A percentile compares a stretch with the other conserved stretches of the same genome.
These are phyloP conservation scores for Pocillopora meandrina DNA, from an alignment of 92 coral and sea anemone genomes.

Conservation along the genomic window DNA sequence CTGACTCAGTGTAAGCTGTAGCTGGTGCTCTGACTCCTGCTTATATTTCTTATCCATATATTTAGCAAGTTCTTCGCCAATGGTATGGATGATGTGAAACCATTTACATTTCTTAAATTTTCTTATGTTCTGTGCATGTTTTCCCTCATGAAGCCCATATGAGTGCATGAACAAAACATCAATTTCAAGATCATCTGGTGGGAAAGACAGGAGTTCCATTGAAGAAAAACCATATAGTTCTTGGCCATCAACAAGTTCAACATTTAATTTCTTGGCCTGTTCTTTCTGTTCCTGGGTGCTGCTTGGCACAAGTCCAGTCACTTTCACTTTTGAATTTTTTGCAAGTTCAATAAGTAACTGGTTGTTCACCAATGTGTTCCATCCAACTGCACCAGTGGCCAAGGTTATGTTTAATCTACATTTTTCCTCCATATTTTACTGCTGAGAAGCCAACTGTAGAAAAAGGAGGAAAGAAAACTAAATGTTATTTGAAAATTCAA, in stretches of 20 bases:
- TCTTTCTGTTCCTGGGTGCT: slow-evolving; percentile 17
- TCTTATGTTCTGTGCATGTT: slow-evolving; percentile 17
- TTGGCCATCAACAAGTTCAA: slow-evolving; percentile 10
- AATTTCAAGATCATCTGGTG: slow-evolving; percentile 35
- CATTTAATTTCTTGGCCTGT: slow-evolving; percentile 21
- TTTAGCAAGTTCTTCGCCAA: slow-evolving; percentile 23
- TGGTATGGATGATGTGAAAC: slow-evolving; percentile 31
- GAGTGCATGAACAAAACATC: slow-evolving; percentile 27
- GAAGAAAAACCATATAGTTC: not conserved
- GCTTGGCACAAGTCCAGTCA: slow-evolving; percentile 29
- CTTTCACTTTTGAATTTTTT: slow-evolving; percentile 6
- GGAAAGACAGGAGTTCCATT: slow-evolving; percentile 9
- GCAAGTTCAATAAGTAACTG: slow-evolving; percentile 23
- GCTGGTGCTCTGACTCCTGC: not conserved
- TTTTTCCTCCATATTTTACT: not conserved
- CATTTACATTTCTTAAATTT: slow-evolving; percentile 21
- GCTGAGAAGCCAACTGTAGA: not conserved
- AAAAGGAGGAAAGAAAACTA: not conserved
- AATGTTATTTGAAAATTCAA: not conserved
- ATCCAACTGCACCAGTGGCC: slow-evolving; percentile 25
- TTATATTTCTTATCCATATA: slow-evolving; percentile 1
- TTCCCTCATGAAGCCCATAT: slow-evolving; percentile 6
- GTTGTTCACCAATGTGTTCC: slow-evolving; percentile 8
- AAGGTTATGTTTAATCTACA: slow-evolving; percentile 1
- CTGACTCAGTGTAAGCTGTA: slow-evolving; percentile 13